Base-by-base conservation (phyloP, 2,797 vertebrate species). In the Halcyon chelicuti region DNA sequence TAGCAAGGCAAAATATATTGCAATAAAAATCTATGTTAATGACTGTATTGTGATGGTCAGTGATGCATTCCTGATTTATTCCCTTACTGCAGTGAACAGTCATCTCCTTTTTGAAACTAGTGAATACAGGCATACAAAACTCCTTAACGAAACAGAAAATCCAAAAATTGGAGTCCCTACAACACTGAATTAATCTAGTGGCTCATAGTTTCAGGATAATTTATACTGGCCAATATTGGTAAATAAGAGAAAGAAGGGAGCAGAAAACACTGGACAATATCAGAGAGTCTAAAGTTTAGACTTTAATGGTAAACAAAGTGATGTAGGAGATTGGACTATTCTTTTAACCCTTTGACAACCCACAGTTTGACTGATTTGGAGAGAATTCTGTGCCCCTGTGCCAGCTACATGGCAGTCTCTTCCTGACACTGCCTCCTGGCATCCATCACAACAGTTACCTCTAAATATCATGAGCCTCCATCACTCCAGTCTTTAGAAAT, bases 341-440 rank as follows among this genome's bases (percentile, higher is more conserved):
- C 21, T 60, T 26, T 46, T 58, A 79, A 70, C 4, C 9, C 4
- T 54, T 65, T 46, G 5, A 26, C 7, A 58, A n/a, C 2, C 4
- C 22, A 57, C 12, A 78, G 0, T 62, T 75, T 82, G 26, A 40
- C 10, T 60, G 29, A 37, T 81, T 52, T 65, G 11, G 4, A 19
- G 22, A 63, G 12, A 55, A 65, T 54, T 4, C 22, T 65, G 18
- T 86, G 31, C 14, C 58, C 33, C 26, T 10, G 12, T 35, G 25
- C 3, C 57, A 88, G 10, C 12, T 49, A 14, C 18, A 29, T 12
- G 9, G 3, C 23, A 33, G 3, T 44, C 5, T 37, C 10, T 40
- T 85, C 23, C 49, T 79, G 16, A 2, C 5, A 8, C 33, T 0
- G 0, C 1, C 9, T 54, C 7, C 6, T 20, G 6, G 10, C 15